phyloP scores from a whole-genome alignment of 2,113 vertebrate species.

The Scolopax mira region DNA sequence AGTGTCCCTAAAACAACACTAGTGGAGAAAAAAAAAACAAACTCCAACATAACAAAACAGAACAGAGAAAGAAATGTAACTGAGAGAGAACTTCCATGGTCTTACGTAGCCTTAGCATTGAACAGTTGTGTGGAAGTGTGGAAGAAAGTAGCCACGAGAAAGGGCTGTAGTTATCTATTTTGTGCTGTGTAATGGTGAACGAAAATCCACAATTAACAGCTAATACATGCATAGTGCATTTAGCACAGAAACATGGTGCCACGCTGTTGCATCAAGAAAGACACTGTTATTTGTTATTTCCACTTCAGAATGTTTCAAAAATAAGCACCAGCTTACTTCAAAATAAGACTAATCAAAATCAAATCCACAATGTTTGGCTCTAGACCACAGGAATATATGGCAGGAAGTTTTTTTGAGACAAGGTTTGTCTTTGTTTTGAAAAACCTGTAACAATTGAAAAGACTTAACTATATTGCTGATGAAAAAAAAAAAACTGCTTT shows the following conservation, averaged over 20 bases:
- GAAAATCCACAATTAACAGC: not conserved
- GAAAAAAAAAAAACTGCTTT: not conserved
- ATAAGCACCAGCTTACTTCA: not conserved
- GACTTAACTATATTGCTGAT: not conserved
- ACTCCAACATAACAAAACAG: not conserved
- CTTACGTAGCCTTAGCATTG: not conserved
- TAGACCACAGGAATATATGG: not conserved
- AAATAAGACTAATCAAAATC: not conserved
- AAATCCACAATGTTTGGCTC: not conserved
- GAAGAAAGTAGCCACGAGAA: not conserved
- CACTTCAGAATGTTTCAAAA: no score
- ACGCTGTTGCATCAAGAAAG: not conserved
- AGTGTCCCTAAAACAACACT: not conserved
- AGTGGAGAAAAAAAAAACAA: not conserved
- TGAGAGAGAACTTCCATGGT: not conserved
- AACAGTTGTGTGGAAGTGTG: not conserved
- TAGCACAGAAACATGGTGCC: not conserved
- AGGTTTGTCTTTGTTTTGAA: not conserved
- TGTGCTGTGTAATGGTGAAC: not conserved
- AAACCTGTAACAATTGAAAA: not conserved
- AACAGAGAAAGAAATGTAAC: not conserved
- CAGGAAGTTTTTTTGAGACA: not conserved
- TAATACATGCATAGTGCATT: not conserved
- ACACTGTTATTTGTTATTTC: not conserved
- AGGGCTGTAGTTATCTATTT: not conserved